phyloP scores from a whole-genome alignment of 2,797 vertebrate genomes.

The Acanthopagrus latus region DNA sequence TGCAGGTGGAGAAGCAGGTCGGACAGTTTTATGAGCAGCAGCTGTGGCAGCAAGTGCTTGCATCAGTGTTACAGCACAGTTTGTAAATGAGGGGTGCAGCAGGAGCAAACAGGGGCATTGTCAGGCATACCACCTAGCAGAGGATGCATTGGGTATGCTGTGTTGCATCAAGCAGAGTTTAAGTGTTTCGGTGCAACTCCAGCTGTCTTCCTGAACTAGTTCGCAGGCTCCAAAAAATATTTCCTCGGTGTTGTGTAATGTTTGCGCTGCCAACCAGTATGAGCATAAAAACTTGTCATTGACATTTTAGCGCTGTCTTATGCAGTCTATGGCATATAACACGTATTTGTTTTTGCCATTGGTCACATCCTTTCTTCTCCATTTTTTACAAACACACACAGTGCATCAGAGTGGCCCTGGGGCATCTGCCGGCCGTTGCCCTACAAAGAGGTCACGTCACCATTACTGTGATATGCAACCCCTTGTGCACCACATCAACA shows the following conservation, averaged over 20 bases:
- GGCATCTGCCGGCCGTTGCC: not conserved
- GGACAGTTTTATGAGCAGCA: constrained; percentile 8
- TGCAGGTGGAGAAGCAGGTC: constrained; percentile 6
- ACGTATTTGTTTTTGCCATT: not conserved
- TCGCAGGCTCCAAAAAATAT: constrained; percentile 15
- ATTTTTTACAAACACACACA: constrained; percentile 9
- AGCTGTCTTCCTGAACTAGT: constrained; percentile 1
- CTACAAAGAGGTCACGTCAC: constrained; percentile 32
- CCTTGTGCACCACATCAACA: constrained; percentile 10
- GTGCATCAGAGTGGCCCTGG: not conserved
- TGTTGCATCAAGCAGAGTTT: constrained; percentile 22
- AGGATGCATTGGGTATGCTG: constrained; percentile 1
- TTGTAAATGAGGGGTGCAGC: constrained; percentile 22
- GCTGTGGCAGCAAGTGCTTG: constrained; percentile 34
- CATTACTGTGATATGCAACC: constrained; percentile 46
- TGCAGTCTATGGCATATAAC: not conserved
- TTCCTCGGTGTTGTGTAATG: not conserved
- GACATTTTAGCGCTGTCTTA: not conserved
- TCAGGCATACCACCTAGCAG: too few relatives aligned
- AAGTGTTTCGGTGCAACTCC: not conserved
- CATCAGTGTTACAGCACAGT: constrained; percentile 33
- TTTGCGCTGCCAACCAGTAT: not conserved
- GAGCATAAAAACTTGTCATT: constrained; percentile 6
- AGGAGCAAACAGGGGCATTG: not conserved
- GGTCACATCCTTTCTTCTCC: constrained; percentile 17